Evolutionary conservation across 1,140 invertebrate genomes (phyloP).

Genomic region (Monochamus saltuarius): DNA sequence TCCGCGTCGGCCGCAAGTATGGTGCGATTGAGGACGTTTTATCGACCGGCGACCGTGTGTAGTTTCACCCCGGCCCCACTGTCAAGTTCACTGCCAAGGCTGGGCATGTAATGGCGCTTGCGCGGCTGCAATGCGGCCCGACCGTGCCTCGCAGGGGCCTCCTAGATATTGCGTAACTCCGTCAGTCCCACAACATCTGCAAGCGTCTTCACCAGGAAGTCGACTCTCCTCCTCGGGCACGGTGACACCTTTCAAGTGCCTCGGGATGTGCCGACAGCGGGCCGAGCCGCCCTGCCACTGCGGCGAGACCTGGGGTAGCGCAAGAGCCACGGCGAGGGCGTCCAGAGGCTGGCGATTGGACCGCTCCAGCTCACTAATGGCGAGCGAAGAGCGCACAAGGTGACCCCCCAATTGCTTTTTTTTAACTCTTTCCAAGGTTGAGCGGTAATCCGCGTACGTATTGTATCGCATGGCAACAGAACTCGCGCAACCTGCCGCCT

Average conservation of each 20-base stretch:
- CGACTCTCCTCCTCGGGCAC: slow-evolving; percentile 2
- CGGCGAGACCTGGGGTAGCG: not conserved
- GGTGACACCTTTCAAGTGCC: not conserved
- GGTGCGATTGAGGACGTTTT: slow-evolving; percentile 21
- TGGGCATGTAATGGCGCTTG: slow-evolving; percentile 56
- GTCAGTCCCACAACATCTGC: slow-evolving; percentile 6
- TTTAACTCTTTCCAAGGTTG: slow-evolving; percentile 34
- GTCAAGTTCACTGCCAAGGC: slow-evolving; percentile 62
- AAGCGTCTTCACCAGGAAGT: not conserved
- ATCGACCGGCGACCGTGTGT: slow-evolving; percentile 31
- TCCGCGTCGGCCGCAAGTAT: not conserved
- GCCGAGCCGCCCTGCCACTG: slow-evolving; percentile 1
- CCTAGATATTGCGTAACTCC: slow-evolving; percentile 41
- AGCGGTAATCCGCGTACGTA: slow-evolving; percentile 34
- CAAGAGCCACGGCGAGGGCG: slow-evolving; percentile 9
- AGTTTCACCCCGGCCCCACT: slow-evolving; percentile 44
- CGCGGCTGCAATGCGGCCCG: slow-evolving; percentile 59
- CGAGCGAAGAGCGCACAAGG: not conserved
- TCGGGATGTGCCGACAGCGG: slow-evolving; percentile 1
- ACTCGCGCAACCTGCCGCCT: slow-evolving; percentile 25
- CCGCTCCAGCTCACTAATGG: not conserved
- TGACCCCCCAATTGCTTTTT: slow-evolving; percentile 39
- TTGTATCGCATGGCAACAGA: slow-evolving; percentile 37
- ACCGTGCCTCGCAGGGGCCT: slow-evolving; percentile 41
- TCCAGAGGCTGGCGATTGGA: slow-evolving; percentile 2